Base-by-base conservation (phyloP, 1,140 invertebrate species). In the Panagrolaimus sp. region DNA sequence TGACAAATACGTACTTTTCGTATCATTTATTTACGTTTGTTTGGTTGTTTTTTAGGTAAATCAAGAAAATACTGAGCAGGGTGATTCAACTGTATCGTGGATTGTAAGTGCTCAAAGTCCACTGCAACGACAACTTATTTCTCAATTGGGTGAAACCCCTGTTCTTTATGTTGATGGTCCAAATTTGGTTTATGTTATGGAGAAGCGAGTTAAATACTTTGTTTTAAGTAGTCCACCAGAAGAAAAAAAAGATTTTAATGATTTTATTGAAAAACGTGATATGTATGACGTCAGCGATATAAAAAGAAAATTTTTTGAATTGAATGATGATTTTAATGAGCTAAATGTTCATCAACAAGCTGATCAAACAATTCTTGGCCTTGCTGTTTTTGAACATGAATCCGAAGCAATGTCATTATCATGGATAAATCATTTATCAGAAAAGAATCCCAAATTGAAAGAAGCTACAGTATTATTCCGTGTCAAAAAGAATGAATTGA, bases 371-470 rank as follows among this genome's bases (percentile, higher is more conserved):
- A 90, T 96, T 76, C 88, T 93, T 73, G 89, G 89, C 8, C 85
- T 94, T 69, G 92, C 90, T 84, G 90, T 91, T 17, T 93, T 92
- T 69, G 92, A 93, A 69, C 90, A 90, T 48, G 76, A 77, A 10
- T 78, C 75, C 52, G 72, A 91, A 85, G 91, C 95, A 85, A 94
- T 93, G 0, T 83, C 96, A 1, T 83, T 94, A 21, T 93, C 91
- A 0, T 98, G 94, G 94, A 89, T 97, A 77, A 87, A 92, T 69
- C 88, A 90, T 79, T 83, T 98, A 55, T 89, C 95, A 84, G 87
- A 87, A 69, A 87, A 86, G 0, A 93, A 94, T 86, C 89, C 91
- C 0, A 81, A 85, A 24, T 83, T 98, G 14, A 48, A 76, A 17
- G 71, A 76, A 21, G 45, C 73, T 17, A 70, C 44, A 28, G 66